These are phyloP conservation scores for Pithys albifrons DNA, from an alignment of 2,113 vertebrate genomes.

Conservation along the genomic window DNA sequence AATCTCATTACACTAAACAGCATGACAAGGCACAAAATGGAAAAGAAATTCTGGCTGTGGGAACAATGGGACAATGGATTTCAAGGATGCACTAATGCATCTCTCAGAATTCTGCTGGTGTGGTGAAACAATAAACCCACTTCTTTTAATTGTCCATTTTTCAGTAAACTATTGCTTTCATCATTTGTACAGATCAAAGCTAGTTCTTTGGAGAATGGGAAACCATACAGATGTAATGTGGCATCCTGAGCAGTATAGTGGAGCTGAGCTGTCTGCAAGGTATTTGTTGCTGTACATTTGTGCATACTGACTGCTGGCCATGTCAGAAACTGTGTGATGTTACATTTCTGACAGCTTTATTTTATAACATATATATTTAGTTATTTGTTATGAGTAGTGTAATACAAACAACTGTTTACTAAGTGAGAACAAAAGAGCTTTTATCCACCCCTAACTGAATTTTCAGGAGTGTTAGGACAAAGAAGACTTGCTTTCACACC, in stretches of 20 bases:
- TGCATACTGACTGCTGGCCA: background rate
- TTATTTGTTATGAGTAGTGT: background rate
- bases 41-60: slow-evolving; percentile 1
- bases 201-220: background rate
- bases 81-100: background rate
- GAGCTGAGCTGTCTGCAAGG: background rate
- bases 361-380: background rate
- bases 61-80: slow-evolving; percentile 24
- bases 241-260: background rate
- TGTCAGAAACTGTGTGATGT: background rate
- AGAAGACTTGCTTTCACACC: background rate
- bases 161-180: background rate
- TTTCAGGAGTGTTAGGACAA: slow-evolving; percentile 25
- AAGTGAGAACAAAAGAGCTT: background rate
- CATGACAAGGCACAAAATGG: background rate
- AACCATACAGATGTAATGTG: background rate
- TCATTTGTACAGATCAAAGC: background rate
- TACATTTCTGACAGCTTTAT: background rate
- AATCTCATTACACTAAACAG: slow-evolving; percentile 38
- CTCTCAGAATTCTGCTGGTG: background rate
- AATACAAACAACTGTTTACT: background rate
- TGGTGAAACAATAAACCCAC: background rate
- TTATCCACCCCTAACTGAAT: background rate
- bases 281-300: background rate
- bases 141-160: background rate